phyloP scores from a whole-genome alignment of 2,113 vertebrate genomes.

The Nyctereutes procyonoides region DNA sequence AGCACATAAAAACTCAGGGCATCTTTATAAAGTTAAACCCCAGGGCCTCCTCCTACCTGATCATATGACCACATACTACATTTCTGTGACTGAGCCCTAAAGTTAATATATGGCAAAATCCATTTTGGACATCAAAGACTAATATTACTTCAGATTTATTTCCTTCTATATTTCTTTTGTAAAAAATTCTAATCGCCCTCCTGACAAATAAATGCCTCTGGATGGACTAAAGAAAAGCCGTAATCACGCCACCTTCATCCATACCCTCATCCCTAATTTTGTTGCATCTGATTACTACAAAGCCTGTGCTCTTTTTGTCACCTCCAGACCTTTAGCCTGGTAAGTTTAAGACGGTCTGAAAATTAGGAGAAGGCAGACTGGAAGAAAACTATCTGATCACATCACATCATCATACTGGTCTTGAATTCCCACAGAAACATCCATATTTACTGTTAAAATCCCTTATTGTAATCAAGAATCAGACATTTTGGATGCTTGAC shows the following conservation, averaged over 20 bases:
- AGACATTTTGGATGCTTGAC: neutral
- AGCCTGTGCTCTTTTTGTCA: neutral
- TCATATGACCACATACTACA: neutral
- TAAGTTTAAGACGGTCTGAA: neutral
- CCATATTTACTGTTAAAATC: neutral
- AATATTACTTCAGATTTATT: neutral
- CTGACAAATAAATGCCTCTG: neutral
- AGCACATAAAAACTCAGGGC: neutral
- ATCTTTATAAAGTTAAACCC: neutral
- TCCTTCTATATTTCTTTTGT: neutral
- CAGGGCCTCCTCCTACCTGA: neutral
- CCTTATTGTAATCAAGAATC: neutral
- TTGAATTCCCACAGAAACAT: conserved; percentile 12
- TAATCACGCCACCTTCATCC: neutral
- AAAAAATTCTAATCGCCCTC: neutral
- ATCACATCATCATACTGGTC: neutral
- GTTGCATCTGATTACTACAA: neutral
- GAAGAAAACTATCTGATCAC: neutral
- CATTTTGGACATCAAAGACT: neutral
- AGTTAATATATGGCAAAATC: neutral
- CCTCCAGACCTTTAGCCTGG: neutral
- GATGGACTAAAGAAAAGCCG: neutral
- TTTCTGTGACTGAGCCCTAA: conserved; percentile 20
- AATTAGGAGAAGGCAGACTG: neutral
- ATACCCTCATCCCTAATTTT: neutral